Conservation (phyloP, 2,797 vertebrate species). For the Karalla daura region DNA sequence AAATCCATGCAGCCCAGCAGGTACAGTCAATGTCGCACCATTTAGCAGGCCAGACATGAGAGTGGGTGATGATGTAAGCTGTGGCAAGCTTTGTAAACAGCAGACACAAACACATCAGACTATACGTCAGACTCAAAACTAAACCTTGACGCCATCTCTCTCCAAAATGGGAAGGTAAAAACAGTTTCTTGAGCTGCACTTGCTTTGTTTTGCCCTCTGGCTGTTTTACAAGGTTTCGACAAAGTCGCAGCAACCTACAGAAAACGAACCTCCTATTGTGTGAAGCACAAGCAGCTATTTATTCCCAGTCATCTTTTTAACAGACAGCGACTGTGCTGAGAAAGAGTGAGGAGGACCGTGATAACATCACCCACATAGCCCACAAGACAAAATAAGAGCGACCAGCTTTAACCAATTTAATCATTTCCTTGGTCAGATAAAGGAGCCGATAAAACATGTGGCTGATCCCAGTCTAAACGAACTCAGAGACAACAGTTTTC, state of each 20-base stretch:
- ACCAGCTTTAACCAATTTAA: slow-evolving; percentile 39
- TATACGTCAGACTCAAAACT: too few species aligned
- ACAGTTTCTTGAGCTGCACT: not conserved
- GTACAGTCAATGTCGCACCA: not conserved
- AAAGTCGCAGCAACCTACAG: not conserved
- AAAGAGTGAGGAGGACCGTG: not conserved
- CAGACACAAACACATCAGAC: not conserved
- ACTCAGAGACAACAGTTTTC: slow-evolving; percentile 6
- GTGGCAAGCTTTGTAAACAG: not conserved
- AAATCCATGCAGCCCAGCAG: not conserved
- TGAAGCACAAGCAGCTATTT: not conserved
- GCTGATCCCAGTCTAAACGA: slow-evolving; percentile 18
- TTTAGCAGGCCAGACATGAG: not conserved
- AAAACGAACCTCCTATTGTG: not conserved
- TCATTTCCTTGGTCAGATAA: slow-evolving; percentile 29
- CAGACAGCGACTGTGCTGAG: not conserved
- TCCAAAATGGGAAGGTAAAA: not conserved
- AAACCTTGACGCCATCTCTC: too few species aligned
- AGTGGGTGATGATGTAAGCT: not conserved
- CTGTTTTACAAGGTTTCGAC: not conserved
- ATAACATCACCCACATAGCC: slow-evolving; percentile 7
- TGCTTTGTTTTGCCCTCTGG: slow-evolving; percentile 1
- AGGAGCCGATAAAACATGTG: slow-evolving; percentile 21
- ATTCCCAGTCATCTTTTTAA: not conserved
- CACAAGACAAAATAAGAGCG: slow-evolving; percentile 9